Evolutionary conservation across 2,113 vertebrate species (phyloP).

Genomic region (Xiphorhynchus elegans): DNA sequence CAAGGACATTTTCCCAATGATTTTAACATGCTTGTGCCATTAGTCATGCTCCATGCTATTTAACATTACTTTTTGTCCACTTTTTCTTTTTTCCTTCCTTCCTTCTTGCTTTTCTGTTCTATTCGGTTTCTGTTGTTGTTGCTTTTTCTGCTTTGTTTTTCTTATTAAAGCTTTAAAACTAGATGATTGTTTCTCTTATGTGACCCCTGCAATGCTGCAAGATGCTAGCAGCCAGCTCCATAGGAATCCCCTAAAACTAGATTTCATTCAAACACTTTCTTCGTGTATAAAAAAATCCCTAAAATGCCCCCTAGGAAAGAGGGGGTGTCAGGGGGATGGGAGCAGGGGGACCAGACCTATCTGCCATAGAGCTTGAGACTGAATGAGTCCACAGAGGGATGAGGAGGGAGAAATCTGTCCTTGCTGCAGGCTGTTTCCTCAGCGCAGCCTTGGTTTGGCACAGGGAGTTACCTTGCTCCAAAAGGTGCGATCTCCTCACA

Average conservation of each 20-base stretch:
- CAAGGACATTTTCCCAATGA: constrained; percentile 99
- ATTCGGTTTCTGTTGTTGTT: background rate
- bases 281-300: constrained; percentile 39
- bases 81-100: constrained; percentile 70
- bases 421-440: constrained; percentile 60
- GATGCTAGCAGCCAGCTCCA: constrained; percentile 56
- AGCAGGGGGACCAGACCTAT: background rate
- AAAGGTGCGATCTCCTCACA: constrained; percentile 54
- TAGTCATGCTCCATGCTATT: constrained; percentile 98
- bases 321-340: background rate
- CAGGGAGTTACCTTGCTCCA: constrained; percentile 55
- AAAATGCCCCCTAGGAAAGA: constrained; percentile 70
- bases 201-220: constrained; percentile 68
- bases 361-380: constrained; percentile 35
- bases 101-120: constrained; percentile 61
- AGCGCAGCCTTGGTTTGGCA: constrained; percentile 27
- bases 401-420: constrained; percentile 48
- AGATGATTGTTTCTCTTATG: constrained; percentile 70
- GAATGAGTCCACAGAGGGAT: background rate
- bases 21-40: constrained; percentile 99
- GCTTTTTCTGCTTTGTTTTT: background rate
- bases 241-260: constrained; percentile 65
- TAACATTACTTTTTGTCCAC: constrained; percentile 96
- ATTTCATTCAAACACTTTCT: constrained; percentile 71
- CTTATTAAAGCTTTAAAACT: constrained; percentile 74